Evolutionary conservation across 2,888 invertebrate genomes (phyloP).

Genomic region (Campoletis raptor): DNA sequence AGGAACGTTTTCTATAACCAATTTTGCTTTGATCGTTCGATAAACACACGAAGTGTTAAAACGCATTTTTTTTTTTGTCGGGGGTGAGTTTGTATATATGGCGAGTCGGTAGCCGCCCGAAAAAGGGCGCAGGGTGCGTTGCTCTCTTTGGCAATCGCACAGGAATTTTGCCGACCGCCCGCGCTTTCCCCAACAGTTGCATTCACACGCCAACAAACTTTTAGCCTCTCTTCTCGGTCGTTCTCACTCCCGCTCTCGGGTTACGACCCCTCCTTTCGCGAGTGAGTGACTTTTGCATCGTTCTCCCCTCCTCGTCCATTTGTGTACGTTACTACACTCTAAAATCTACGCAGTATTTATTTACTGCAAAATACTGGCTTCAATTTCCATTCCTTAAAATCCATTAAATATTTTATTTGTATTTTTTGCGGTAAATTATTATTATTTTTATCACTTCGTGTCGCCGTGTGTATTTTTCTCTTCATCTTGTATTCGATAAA

Average conservation of each 20-base stretch:
- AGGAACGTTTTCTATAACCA: not conserved
- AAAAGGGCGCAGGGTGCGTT: constrained; percentile 68
- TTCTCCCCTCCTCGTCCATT: not conserved
- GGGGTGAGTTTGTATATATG: constrained; percentile 20
- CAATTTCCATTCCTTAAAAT: not conserved
- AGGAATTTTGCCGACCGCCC: constrained; percentile 65
- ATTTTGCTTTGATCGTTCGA: constrained; percentile 19
- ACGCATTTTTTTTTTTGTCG: not conserved
- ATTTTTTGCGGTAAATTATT: not conserved
- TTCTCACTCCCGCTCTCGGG: constrained; percentile 43
- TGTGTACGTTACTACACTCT: constrained; percentile 9
- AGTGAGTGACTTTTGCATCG: constrained; percentile 36
- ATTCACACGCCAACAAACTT: constrained; percentile 52
- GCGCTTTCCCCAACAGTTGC: constrained; percentile 65
- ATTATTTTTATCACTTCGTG: constrained; percentile 15
- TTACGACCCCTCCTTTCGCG: constrained; percentile 64
- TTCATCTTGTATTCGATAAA: constrained; percentile 35
- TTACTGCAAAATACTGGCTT: not conserved
- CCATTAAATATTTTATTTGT: too few species aligned
- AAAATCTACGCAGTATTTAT: constrained; percentile 12
- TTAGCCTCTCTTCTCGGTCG: constrained; percentile 7
- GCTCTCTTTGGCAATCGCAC: constrained; percentile 71
- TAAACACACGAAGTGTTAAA: constrained; percentile 33
- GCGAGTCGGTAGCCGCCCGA: constrained; percentile 45
- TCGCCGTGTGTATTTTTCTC: constrained; percentile 23